Base-by-base conservation (phyloP, 2,113 vertebrate genomes). In the Baryphthengus martii region DNA sequence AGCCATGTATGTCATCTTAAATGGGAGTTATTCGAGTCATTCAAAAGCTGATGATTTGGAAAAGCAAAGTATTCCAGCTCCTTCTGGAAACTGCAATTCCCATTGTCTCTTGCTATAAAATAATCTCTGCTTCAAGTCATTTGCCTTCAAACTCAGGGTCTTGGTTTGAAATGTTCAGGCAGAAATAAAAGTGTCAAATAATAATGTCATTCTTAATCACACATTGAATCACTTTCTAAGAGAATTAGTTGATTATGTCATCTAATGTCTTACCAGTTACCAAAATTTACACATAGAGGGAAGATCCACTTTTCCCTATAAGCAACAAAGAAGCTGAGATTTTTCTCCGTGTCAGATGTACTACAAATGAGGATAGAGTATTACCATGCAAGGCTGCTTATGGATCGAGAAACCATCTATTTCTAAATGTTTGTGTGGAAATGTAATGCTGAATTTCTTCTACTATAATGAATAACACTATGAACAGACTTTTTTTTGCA, bases 21-120 rank as follows among this genome's bases (percentile, higher is more conserved):
- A 96, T 91, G 39, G 58, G 95, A 97, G 85, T 80, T 63, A 90
- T 94, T 66, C 47, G 44, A 95, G 80, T 92, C 85, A 94, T 96
- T 97, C 79, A 96, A 86, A 95, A 97, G 62, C 91, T 91, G 91
- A 97, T 95, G 66, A 89, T 92, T 97, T 96, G 74, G 70, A 96
- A 97, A 97, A 96, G 71, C 73, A 88, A 94, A 92, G 88, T 61
- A 94, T 95, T 90, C 1, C 9, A 96, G 67, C n/a, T 96, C 87
- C 91, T 93, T 88, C 91, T 95, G 88, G 56, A 84, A 94, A 88
- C 37, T 65, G 68, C 49, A 70, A 71, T 92, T 92, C 72, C 88
- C 65, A 61, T 58, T 77, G 68, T 79, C 70, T 94, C 83, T 52
- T 55, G 35, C 62, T 93, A 58, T 42, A 80, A 94, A 96, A 93